Evolutionary conservation across 2,888 invertebrate species (phyloP).

Genomic region (Caenorhabditis sp.): DNA sequence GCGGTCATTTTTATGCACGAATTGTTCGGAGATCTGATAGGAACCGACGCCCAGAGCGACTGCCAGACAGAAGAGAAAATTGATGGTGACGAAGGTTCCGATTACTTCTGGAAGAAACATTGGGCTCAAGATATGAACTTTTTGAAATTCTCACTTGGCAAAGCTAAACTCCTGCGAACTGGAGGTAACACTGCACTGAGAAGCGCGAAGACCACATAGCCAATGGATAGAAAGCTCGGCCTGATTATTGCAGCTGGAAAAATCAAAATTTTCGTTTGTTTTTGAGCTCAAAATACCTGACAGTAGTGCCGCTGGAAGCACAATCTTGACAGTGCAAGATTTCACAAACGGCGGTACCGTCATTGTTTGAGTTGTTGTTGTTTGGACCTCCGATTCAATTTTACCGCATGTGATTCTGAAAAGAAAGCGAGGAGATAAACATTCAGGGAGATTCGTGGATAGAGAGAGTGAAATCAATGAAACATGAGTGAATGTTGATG

Average conservation of each 20-base stretch:
- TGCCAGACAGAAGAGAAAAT: conserved; percentile 60
- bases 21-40: conserved; percentile 63
- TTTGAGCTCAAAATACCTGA: conserved; percentile 47
- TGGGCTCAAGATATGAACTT: neutral
- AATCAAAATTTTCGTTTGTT: neutral
- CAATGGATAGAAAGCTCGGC: conserved; percentile 78
- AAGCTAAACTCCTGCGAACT: conserved; percentile 61
- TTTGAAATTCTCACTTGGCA: conserved; percentile 69
- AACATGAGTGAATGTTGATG: neutral
- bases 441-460: neutral
- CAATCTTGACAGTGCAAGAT: conserved; percentile 54
- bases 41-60: conserved; percentile 69
- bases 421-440: neutral
- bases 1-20: conserved; percentile 54
- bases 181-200: conserved; percentile 76
- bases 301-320: conserved; percentile 70
- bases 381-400: conserved; percentile 17
- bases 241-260: conserved; percentile 79
- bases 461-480: neutral
- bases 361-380: no score
- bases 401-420: conserved; percentile 54
- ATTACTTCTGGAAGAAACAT: conserved; percentile 43
- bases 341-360: conserved; percentile 67
- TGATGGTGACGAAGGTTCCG: conserved; percentile 50
- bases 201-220: conserved; percentile 78